Conservation (phyloP, 2,888 invertebrate genomes). For the Drosophila lutescens region DNA sequence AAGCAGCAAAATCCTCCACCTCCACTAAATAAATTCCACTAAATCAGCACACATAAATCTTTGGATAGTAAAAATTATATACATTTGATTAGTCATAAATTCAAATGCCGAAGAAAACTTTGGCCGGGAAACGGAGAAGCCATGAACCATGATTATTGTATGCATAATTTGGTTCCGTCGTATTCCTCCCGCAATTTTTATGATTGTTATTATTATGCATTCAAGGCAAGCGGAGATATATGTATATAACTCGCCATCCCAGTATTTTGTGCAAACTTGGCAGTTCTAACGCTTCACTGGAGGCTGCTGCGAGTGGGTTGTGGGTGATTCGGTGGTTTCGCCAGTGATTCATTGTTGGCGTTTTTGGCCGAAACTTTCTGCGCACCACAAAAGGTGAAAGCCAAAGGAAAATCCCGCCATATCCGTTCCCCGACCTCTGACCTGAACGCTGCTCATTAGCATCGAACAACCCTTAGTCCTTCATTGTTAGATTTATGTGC, state of each 20-base stretch:
- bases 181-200: slow-evolving; percentile 53
- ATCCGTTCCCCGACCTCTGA: slow-evolving; percentile 3
- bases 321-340: slow-evolving; percentile 19
- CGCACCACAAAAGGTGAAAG: slow-evolving; percentile 55
- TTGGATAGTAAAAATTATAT: slow-evolving; percentile 66
- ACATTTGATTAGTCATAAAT: slow-evolving; percentile 75
- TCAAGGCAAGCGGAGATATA: slow-evolving; percentile 51
- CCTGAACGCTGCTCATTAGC: slow-evolving; percentile 58
- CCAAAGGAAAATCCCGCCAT: slow-evolving; percentile 6
- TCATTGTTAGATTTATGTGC: slow-evolving; percentile 68
- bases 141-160: slow-evolving; percentile 63
- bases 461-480: slow-evolving; percentile 66
- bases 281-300: slow-evolving; percentile 43
- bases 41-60: slow-evolving; percentile 70
- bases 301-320: slow-evolving; percentile 10
- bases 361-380: slow-evolving; percentile 37
- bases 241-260: background rate
- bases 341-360: slow-evolving; percentile 67
- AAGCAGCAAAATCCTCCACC: slow-evolving; percentile 21
- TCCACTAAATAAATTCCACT: background rate
- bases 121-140: slow-evolving; percentile 21
- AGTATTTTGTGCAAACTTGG: slow-evolving; percentile 40
- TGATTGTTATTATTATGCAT: slow-evolving; percentile 77
- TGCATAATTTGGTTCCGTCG: slow-evolving; percentile 63
- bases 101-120: slow-evolving; percentile 48